Percentiles rank a stretch among this genome's conserved stretches.
phyloP scores from a whole-genome alignment of 2,797 vertebrate genomes.

The Lagorchestes hirsutus region DNA sequence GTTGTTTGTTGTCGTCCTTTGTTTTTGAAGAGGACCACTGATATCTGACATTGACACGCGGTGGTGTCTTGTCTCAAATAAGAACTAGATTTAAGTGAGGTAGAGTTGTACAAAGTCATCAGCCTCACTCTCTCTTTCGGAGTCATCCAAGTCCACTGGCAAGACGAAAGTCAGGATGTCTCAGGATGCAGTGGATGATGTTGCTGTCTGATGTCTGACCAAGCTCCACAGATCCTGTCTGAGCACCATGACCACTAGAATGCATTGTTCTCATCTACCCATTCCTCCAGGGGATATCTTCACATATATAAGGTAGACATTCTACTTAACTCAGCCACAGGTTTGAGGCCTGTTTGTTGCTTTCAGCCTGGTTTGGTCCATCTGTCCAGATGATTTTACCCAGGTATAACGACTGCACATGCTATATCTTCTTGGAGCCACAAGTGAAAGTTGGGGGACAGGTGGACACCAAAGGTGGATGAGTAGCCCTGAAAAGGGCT shows the following conservation, averaged over 20 bases:
- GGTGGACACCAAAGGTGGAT: not conserved
- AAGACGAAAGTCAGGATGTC: not conserved
- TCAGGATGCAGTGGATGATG: not conserved
- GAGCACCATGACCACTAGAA: not conserved
- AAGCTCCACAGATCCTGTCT: not conserved
- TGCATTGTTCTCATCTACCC: not conserved
- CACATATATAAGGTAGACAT: not conserved
- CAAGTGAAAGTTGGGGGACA: not conserved
- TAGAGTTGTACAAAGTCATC: no score
- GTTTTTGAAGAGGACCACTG: no score
- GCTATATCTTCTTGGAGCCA: not conserved
- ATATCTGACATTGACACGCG: no score
- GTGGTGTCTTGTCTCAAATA: no score
- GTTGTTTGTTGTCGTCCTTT: no score
- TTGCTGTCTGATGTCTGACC: not conserved
- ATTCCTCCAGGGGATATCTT: not conserved
- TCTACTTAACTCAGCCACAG: not conserved
- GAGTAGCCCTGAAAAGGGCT: not conserved
- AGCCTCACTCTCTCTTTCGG: no score
- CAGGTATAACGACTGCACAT: not conserved
- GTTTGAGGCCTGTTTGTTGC: not conserved
- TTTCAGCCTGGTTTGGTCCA: no score
- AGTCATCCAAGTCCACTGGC: not conserved
- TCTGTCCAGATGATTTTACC: no score
- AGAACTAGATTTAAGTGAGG: not conserved